Evolutionary conservation across 2,888 invertebrate genomes (phyloP).

Genomic region (Eupithecia tripunctaria): DNA sequence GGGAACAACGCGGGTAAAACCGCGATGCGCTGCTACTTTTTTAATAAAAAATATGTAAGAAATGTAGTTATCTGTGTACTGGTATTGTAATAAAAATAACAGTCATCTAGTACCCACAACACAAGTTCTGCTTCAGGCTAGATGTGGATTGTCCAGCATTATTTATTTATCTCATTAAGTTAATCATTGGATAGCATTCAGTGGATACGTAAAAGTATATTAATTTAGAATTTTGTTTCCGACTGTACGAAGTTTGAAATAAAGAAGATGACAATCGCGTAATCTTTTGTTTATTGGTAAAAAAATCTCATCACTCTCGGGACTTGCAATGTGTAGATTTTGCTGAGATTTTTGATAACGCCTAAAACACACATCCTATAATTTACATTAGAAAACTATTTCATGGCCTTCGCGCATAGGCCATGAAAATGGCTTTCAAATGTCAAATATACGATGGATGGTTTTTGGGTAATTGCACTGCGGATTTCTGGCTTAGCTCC

Average conservation of each 20-base stretch:
- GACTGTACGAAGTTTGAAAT: too few species aligned
- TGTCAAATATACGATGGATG: not conserved
- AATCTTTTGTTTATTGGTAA: not conserved
- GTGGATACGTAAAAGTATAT: not conserved
- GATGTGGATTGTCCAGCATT: too few species aligned
- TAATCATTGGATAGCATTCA: not conserved
- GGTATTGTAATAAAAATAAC: too few species aligned
- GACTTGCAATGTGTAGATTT: not conserved
- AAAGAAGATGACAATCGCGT: too few species aligned
- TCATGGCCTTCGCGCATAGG: not conserved
- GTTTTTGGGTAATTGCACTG: not conserved
- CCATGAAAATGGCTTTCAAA: not conserved
- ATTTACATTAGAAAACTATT: not conserved
- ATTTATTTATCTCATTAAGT: too few species aligned
- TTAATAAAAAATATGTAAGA: too few species aligned
- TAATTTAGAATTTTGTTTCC: not conserved
- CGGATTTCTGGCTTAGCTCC: too few species aligned
- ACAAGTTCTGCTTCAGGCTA: too few species aligned
- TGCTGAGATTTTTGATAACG: not conserved
- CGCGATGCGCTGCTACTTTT: too few species aligned
- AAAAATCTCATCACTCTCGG: not conserved
- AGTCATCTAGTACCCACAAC: too few species aligned
- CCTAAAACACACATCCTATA: not conserved
- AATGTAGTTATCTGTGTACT: too few species aligned
- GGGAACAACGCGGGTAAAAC: too few species aligned